Percentiles rank a stretch among this genome's conserved stretches.
phyloP scores from a whole-genome alignment of 1,140 invertebrate species.

The Prorops nasuta region DNA sequence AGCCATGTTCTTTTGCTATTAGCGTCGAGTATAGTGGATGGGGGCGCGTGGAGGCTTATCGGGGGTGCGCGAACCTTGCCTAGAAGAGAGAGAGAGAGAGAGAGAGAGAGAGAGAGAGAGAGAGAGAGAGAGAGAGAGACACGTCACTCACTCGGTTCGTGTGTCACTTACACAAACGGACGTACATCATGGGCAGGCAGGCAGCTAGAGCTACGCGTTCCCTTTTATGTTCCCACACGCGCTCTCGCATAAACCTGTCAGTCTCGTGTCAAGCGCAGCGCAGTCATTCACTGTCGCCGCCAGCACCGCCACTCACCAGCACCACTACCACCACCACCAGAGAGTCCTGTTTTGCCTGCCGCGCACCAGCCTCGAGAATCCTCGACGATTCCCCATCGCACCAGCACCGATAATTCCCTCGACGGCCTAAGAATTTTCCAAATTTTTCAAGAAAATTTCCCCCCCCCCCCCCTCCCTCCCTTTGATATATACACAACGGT shows the following conservation, averaged over 20 bases:
- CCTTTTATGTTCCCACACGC: conserved; percentile 57
- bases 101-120: background rate
- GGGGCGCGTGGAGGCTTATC: no score
- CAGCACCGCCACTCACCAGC: conserved; percentile 38
- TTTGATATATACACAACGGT: conserved; percentile 11
- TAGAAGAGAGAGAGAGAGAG: no score
- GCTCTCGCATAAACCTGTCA: conserved; percentile 57
- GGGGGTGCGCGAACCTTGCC: no score
- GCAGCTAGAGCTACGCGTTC: conserved; percentile 46
- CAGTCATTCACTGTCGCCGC: conserved; percentile 56
- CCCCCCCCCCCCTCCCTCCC: background rate
- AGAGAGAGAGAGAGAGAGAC: conserved; percentile 47
- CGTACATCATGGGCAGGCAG: conserved; percentile 51
- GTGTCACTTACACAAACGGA: conserved; percentile 58
- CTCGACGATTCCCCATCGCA: background rate
- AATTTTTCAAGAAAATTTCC: no score
- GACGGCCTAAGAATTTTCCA: no score
- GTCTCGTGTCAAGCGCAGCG: conserved; percentile 55
- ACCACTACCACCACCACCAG: background rate
- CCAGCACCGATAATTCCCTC: background rate
- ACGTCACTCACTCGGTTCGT: conserved; percentile 33
- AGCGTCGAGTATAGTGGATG: no score
- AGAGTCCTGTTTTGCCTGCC: background rate
- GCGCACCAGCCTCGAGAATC: background rate
- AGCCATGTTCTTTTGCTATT: no score